These are phyloP conservation scores for Portunus trituberculatus DNA, from an alignment of 1,140 invertebrate species.

Conservation along the genomic window DNA sequence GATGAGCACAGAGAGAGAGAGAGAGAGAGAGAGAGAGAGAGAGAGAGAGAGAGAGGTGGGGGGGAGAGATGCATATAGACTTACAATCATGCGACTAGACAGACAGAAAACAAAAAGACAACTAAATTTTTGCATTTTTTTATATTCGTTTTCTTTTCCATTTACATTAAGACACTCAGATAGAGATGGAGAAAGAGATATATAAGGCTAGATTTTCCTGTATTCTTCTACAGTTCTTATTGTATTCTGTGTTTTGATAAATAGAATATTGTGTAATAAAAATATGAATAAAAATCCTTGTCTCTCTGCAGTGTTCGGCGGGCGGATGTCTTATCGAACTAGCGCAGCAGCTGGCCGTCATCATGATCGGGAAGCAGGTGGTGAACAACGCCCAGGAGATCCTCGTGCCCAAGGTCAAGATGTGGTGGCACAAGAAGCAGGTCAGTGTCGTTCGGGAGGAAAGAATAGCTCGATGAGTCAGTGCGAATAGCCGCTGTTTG, in stretches of 20 bases:
- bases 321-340: constrained; percentile 91
- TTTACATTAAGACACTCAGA: neutral
- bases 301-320: constrained; percentile 85
- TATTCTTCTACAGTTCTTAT: too few relatives aligned
- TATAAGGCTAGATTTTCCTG: too few relatives aligned
- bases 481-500: neutral
- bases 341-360: constrained; percentile 90
- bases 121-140: too few relatives aligned
- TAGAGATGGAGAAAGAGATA: neutral
- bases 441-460: constrained; percentile 76
- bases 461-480: neutral
- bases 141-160: too few relatives aligned
- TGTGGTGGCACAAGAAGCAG: constrained; percentile 83
- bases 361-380: constrained; percentile 92
- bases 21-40: too few relatives aligned
- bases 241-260: neutral
- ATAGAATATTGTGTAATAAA: neutral
- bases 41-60: too few relatives aligned
- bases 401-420: constrained; percentile 85
- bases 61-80: too few relatives aligned
- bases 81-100: neutral
- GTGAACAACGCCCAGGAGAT: constrained; percentile 90
- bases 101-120: neutral
- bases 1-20: neutral
- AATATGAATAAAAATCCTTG: neutral